A percentile compares a stretch with the other conserved stretches of the same genome.
Conservation (phyloP, 92 coral and sea anemone species). For the Diadumene lineata region DNA sequence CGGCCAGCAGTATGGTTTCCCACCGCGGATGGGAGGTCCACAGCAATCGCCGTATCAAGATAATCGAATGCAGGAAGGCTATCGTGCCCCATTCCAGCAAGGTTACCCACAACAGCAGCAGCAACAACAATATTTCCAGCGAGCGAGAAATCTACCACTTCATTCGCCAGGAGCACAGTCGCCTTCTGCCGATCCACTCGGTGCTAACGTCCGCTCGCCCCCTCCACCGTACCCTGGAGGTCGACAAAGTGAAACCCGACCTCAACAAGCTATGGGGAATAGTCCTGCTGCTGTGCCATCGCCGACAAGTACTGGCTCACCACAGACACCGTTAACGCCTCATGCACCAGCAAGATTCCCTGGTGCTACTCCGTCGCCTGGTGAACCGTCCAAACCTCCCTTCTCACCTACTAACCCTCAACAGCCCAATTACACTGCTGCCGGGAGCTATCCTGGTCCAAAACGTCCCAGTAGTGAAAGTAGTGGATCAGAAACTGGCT, state of each 20-base stretch:
- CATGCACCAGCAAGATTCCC: slow-evolving; percentile 81
- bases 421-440: slow-evolving; percentile 50
- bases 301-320: slow-evolving; percentile 94
- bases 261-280: slow-evolving; percentile 41
- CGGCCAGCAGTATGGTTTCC: slow-evolving; percentile 68
- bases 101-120: slow-evolving; percentile 74
- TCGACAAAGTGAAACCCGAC: slow-evolving; percentile 65
- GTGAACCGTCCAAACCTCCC: slow-evolving; percentile 87
- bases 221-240: slow-evolving; percentile 93
- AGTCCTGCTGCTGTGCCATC: slow-evolving; percentile 91
- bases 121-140: slow-evolving; percentile 69
- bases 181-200: slow-evolving; percentile 85
- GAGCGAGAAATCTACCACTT: slow-evolving; percentile 68
- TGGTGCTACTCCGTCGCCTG: slow-evolving; percentile 94
- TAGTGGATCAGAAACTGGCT: slow-evolving; percentile 37
- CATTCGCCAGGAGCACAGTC: slow-evolving; percentile 83
- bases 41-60: slow-evolving; percentile 66
- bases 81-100: slow-evolving; percentile 73
- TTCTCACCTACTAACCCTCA: slow-evolving; percentile 82
- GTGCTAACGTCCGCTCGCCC: slow-evolving; percentile 87
- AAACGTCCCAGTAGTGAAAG: slow-evolving; percentile 51
- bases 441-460: slow-evolving; percentile 34
- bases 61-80: slow-evolving; percentile 66
- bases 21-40: slow-evolving; percentile 57
- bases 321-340: slow-evolving; percentile 96